phyloP scores from a whole-genome alignment of 37 sponge, comb jelly and placozoan genomes.

The Petrosia ficiformis region DNA sequence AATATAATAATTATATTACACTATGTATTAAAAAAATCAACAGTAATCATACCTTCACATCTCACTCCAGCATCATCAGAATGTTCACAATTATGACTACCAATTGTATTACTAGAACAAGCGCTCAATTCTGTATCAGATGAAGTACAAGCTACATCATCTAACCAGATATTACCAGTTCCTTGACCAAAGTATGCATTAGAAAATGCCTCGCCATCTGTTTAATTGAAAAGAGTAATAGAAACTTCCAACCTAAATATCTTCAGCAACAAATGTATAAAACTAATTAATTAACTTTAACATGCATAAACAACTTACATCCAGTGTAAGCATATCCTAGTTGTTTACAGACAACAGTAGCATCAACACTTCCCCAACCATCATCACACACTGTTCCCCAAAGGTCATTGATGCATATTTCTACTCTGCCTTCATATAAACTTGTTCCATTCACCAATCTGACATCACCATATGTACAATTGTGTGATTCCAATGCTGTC shows the following conservation, averaged over 20 bases:
- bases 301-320: too few relatives aligned
- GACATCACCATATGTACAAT: not conserved
- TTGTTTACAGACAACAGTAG: not conserved
- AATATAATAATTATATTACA: too few relatives aligned
- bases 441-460: not conserved
- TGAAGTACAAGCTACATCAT: too few relatives aligned
- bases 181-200: not conserved
- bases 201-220: not conserved
- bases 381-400: conserved; percentile 4
- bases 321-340: not conserved
- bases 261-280: not conserved
- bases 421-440: not conserved
- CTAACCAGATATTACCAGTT: conserved; percentile 1
- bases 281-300: not conserved
- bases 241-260: not conserved
- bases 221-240: not conserved
- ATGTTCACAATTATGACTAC: too few relatives aligned
- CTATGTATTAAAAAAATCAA: too few relatives aligned
- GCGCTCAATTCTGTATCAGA: too few relatives aligned
- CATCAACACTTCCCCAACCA: not conserved
- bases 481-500: too few relatives aligned
- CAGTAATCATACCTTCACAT: too few relatives aligned
- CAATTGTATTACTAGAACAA: too few relatives aligned
- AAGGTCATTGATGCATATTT: not conserved
- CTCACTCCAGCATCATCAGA: too few relatives aligned